Evolutionary conservation across 2,797 vertebrate species (phyloP), one percentile per base, ranked within the genome.

Genomic region (Eulemur albifrons): DNA sequence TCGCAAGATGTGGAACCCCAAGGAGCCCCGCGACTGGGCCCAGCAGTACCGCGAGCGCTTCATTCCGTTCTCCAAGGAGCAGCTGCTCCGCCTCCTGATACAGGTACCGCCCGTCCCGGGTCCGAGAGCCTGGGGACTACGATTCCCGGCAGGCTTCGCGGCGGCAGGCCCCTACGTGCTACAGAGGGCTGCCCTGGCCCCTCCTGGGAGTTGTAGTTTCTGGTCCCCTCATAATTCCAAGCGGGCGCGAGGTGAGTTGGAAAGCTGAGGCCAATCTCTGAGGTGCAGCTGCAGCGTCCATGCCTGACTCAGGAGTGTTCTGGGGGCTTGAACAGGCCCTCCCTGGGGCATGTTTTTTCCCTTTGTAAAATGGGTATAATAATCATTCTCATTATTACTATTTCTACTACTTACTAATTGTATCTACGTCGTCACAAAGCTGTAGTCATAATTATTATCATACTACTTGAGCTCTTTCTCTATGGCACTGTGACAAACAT

Each of bases 1-100:
- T 94, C 97, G 97, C 95, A 98, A 96, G 97, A 98, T 98, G 97
- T 94, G 98, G 98, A 98, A 97, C 92, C 98, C 98, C 72, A 98
- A 88, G 32, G 97, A 98, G 79, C 98, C 98, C 93, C 96, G 98
- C 40, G 92, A 98, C 95, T 98, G 98, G 98, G 76, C 97, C 30
- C 86, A 94, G 89, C 98, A 98, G 80, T 98, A 98, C 93, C 97
- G 94, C 35, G 98, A 98, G 45, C 96, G 97, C 82, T 98, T 96
- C 97, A 98, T 98, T 91, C 98, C 98, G 0, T 98, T 98, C 94
- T 98, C 98, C 89, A 98, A 97, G 90, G 96, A 97, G 80, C 98
- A 98, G 73, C 96, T 98, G 88, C 97, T 98, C 91, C 96, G 93
- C 92, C 92, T 97, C 52, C 97, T 98, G 67, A 97, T 96, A 52